Evolutionary conservation across 2,797 vertebrate genomes (phyloP).

Genomic region (Mormyrops boulengeri): DNA sequence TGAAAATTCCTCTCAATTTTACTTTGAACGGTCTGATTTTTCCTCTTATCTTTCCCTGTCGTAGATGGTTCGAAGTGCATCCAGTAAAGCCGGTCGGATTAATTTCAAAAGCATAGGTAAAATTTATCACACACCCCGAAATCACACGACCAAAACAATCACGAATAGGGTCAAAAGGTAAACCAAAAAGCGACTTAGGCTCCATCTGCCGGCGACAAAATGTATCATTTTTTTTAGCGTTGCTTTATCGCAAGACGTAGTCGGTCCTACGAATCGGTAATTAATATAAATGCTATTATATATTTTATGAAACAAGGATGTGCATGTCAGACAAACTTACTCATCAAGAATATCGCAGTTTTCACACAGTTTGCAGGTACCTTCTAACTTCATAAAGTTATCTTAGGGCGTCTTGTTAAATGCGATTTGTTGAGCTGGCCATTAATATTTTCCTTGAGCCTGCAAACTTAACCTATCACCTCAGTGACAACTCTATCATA

Average conservation of each 20-base stretch:
- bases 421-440: background rate
- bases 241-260: background rate
- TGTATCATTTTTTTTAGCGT: background rate
- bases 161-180: slow-evolving; percentile 18
- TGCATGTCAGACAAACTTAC: background rate
- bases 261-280: background rate
- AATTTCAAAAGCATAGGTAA: background rate
- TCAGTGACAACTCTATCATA: background rate
- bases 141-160: slow-evolving; percentile 14
- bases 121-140: background rate
- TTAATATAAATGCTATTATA: background rate
- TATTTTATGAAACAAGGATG: background rate
- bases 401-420: background rate
- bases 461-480: background rate
- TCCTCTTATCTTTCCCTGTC: background rate
- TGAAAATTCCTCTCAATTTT: background rate
- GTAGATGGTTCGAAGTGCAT: background rate
- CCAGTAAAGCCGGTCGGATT: background rate
- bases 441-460: background rate
- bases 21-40: background rate
- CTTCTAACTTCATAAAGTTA: background rate
- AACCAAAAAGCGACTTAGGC: background rate
- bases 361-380: background rate
- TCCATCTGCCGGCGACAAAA: slow-evolving; percentile 12
- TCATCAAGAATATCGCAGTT: background rate